phyloP scores from a whole-genome alignment of 2,888 invertebrate species.

The Mimumesa dahlbomi region DNA sequence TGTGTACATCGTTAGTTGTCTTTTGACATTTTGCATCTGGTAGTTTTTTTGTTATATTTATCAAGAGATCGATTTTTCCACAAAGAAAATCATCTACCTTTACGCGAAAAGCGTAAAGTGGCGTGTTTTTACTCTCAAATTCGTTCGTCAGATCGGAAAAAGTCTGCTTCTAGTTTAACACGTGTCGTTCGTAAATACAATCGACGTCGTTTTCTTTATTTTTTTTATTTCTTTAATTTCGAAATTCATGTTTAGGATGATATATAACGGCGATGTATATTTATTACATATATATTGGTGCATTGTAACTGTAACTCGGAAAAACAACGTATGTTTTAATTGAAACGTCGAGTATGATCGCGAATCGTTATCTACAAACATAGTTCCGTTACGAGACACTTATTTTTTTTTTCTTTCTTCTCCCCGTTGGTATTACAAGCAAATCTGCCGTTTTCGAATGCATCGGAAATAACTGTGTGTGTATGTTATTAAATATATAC shows the following conservation, averaged over 20 bases:
- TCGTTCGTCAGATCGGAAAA: conserved; percentile 57
- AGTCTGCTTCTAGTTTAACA: conserved; percentile 48
- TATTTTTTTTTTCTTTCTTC: neutral
- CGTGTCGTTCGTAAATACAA: conserved; percentile 21
- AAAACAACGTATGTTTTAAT: conserved; percentile 24
- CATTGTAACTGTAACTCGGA: conserved; percentile 20
- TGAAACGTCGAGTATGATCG: conserved; percentile 38
- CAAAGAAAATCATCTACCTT: conserved; percentile 68
- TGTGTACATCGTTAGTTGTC: conserved; percentile 56
- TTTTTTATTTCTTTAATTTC: conserved; percentile 2
- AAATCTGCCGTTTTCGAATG: conserved; percentile 34
- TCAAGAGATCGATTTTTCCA: conserved; percentile 68
- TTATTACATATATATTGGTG: conserved; percentile 12
- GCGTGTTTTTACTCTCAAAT: conserved; percentile 58
- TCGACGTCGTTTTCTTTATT: no score
- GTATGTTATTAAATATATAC: conserved; percentile 25
- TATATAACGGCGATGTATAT: neutral
- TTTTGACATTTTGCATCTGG: conserved; percentile 54
- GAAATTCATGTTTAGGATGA: conserved; percentile 17
- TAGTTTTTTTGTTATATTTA: no score
- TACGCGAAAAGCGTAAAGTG: conserved; percentile 68
- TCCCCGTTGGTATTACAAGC: conserved; percentile 28
- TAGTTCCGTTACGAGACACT: conserved; percentile 21
- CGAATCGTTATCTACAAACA: conserved; percentile 32
- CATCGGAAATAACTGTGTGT: conserved; percentile 43